Base-by-base conservation (phyloP, 2,113 vertebrate genomes). In the Oophaga pumilio region DNA sequence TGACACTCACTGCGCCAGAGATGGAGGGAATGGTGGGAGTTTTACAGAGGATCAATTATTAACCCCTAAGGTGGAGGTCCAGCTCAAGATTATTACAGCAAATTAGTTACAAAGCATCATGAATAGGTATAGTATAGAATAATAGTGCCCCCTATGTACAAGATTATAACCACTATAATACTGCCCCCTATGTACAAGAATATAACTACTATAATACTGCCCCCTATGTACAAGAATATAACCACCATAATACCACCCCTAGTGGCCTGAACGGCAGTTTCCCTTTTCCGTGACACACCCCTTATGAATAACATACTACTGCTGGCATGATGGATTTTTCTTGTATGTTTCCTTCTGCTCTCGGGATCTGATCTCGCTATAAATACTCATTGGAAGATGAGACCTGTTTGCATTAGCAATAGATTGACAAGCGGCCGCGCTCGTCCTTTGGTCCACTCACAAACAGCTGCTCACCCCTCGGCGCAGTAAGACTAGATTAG, bases 1-100 rank as follows among this genome's bases (percentile, higher is more conserved):
- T 85, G 89, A 91, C 90, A 88, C 90, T 92, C n/a, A 83, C 86
- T 89, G 91, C 56, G 71, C 78, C 87, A 1, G 90, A 90, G 14
- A 53, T 11, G 0, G 17, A 59, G 8, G 3, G 15, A 43, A 5
- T 0, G 15, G 60, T 49, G n/a, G 59, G 22, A 24, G 15, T 18
- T 71, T 64, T 49, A 76, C 20, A 59, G 76, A 53, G 68, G 71
- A 66, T 80, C 28, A 85, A 85, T 85, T 76, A 76, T 85, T 76
- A 85, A 77, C 73, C 20, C 73, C 18, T 24, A 18, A 24, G 33
- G 53, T 28, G 81, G 24, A 33, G 28, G 57, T 49, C 28, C 1
- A 15, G 26, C 18, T 10, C 43, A 33, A 24, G n/a, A 69, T 83
- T 68, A 83, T 49, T 68, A 62, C n/a, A 52, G 49, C 22, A 71